Conservation (phyloP, 2,797 vertebrate genomes). For the Manis pentadactyla region DNA sequence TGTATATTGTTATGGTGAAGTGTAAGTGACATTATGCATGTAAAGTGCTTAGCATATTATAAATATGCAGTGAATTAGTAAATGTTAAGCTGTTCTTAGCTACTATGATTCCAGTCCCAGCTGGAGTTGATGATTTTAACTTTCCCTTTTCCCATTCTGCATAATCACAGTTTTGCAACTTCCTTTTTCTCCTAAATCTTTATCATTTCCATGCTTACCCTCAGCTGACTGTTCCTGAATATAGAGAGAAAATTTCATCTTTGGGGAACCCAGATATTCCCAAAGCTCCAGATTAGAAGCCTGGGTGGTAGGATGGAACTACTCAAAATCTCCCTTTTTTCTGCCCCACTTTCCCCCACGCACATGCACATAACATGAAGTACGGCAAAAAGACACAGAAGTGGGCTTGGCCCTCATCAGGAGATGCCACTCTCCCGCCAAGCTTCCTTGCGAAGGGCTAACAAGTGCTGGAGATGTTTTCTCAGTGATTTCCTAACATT, state of each 20-base stretch:
- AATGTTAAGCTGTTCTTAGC: constrained; percentile 69
- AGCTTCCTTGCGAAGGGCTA: not conserved
- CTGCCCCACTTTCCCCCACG: no score
- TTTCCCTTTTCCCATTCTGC: constrained; percentile 46
- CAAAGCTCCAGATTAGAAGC: not conserved
- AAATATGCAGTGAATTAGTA: constrained; percentile 74
- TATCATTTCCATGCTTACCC: not conserved
- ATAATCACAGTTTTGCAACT: constrained; percentile 66
- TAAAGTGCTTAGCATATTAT: constrained; percentile 71
- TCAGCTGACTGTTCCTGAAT: constrained; percentile 40
- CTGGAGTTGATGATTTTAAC: constrained; percentile 77
- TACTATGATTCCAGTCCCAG: constrained; percentile 70
- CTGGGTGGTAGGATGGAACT: no score
- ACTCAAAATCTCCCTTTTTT: not conserved
- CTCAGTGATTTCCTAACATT: not conserved
- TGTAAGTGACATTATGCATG: constrained; percentile 67
- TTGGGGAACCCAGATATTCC: not conserved
- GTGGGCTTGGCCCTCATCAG: not conserved
- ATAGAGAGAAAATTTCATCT: not conserved
- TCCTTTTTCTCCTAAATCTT: constrained; percentile 44
- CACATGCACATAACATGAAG: not conserved
- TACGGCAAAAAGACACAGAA: not conserved
- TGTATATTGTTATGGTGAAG: not conserved
- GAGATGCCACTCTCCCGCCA: not conserved
- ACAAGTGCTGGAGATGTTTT: not conserved